A percentile compares a stretch with the other conserved stretches of the same genome.
These are phyloP conservation scores for Linepithema humile DNA, from an alignment of 1,140 invertebrate genomes.

Conservation along the genomic window DNA sequence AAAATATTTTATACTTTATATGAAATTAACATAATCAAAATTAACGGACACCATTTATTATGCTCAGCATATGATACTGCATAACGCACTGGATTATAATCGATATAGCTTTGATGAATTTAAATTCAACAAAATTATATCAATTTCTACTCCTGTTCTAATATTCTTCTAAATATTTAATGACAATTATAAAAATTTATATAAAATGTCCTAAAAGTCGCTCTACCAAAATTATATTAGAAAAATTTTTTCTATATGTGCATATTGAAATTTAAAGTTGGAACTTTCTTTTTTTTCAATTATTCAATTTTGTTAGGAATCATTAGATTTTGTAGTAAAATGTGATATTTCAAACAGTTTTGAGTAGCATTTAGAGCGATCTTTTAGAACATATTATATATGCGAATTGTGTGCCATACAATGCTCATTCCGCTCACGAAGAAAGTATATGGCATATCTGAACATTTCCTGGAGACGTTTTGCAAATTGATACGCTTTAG, in stretches of 20 bases:
- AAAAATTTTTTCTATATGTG: background rate
- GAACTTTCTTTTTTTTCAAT: no score
- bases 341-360: background rate
- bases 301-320: no score
- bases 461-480: slow-evolving; percentile 4
- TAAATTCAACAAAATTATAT: background rate
- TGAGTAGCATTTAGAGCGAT: background rate
- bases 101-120: background rate
- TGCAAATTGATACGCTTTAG: slow-evolving; percentile 38
- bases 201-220: slow-evolving; percentile 8
- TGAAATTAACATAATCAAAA: slow-evolving; percentile 45
- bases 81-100: background rate
- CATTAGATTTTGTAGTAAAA: background rate
- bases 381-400: slow-evolving; percentile 30
- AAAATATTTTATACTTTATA: slow-evolving; percentile 28
- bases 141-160: slow-evolving; percentile 14
- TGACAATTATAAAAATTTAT: slow-evolving; percentile 15
- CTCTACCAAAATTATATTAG: background rate
- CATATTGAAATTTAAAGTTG: no score
- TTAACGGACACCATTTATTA: slow-evolving; percentile 26
- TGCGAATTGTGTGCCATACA: slow-evolving; percentile 27
- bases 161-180: background rate
- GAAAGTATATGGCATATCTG: slow-evolving; percentile 25
- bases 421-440: slow-evolving; percentile 2
- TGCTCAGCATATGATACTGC: slow-evolving; percentile 3